These are phyloP conservation scores for Oryzias curvinotus DNA, from an alignment of 2,113 vertebrate species.

Conservation along the genomic window DNA sequence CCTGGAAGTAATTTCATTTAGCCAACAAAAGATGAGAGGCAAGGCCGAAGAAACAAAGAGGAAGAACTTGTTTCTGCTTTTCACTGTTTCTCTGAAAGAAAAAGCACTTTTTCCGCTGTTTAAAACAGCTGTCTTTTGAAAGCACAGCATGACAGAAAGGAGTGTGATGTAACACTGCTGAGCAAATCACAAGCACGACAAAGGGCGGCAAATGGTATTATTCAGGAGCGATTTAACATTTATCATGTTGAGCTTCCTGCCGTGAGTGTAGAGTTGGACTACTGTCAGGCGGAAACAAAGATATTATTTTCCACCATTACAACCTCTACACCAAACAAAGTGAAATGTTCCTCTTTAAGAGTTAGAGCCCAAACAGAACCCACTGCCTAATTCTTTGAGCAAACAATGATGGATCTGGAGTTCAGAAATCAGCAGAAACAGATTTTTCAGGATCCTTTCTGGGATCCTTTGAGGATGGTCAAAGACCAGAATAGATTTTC, in stretches of 20 bases:
- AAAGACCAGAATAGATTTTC: slow-evolving; percentile 35
- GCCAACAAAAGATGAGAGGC: slow-evolving; percentile 29
- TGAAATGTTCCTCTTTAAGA: no score
- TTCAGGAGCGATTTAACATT: slow-evolving; percentile 12
- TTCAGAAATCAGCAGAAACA: slow-evolving; percentile 56
- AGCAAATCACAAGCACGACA: slow-evolving; percentile 17
- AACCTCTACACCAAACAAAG: no score
- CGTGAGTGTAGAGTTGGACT: slow-evolving; percentile 10
- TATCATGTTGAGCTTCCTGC: slow-evolving; percentile 27
- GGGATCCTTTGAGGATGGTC: slow-evolving; percentile 35
- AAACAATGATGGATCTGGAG: no score
- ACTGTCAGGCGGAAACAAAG: slow-evolving; percentile 7
- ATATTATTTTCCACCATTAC: background rate
- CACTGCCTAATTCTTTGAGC: no score
- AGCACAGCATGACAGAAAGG: slow-evolving; percentile 15
- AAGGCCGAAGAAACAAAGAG: slow-evolving; percentile 10
- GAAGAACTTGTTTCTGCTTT: slow-evolving; percentile 22
- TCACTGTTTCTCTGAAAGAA: slow-evolving; percentile 11
- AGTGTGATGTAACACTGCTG: slow-evolving; percentile 18
- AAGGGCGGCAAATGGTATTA: slow-evolving; percentile 16
- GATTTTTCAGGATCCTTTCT: slow-evolving; percentile 39
- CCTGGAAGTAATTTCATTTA: slow-evolving; percentile 57
- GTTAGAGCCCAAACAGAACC: no score
- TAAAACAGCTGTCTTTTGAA: slow-evolving; percentile 23
- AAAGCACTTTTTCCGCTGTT: slow-evolving; percentile 5